These are phyloP conservation scores for Megalopta genalis DNA, from an alignment of 1,140 invertebrate genomes.

Conservation along the genomic window DNA sequence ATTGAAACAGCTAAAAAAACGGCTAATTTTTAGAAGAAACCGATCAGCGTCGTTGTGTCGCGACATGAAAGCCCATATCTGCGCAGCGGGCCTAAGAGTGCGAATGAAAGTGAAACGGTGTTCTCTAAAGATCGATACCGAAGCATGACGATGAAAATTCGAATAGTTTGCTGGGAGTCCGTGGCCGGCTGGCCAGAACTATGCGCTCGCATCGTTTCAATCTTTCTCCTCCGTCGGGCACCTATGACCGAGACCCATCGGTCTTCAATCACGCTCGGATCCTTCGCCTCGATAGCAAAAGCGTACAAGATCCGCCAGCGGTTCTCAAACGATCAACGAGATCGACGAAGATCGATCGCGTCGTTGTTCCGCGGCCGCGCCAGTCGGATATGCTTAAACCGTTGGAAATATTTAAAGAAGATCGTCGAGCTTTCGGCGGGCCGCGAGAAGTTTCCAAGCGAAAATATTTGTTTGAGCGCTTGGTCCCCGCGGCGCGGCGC, in stretches of 20 bases:
- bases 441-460: slow-evolving; percentile 19
- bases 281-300: slow-evolving; percentile 60
- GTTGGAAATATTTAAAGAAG: slow-evolving; percentile 48
- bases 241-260: slow-evolving; percentile 45
- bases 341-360: slow-evolving; percentile 58
- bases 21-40: no score
- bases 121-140: neutral
- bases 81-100: no score
- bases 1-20: no score
- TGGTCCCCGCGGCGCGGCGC: neutral
- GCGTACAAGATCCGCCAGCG: slow-evolving; percentile 48
- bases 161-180: neutral
- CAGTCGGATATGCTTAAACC: slow-evolving; percentile 30
- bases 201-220: slow-evolving; percentile 6
- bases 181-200: neutral
- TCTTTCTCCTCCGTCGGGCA: slow-evolving; percentile 6
- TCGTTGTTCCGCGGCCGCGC: neutral
- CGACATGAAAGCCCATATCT: neutral
- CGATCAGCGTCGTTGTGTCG: neutral
- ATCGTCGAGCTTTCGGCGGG: neutral
- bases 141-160: neutral
- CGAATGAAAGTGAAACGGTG: neutral
- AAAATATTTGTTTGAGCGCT: slow-evolving; percentile 51
- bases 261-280: slow-evolving; percentile 66
- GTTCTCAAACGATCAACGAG: slow-evolving; percentile 45